Evolutionary conservation across 1,140 invertebrate species (phyloP), one percentile per base, ranked within the genome.

Genomic region (Orchestia grillus): DNA sequence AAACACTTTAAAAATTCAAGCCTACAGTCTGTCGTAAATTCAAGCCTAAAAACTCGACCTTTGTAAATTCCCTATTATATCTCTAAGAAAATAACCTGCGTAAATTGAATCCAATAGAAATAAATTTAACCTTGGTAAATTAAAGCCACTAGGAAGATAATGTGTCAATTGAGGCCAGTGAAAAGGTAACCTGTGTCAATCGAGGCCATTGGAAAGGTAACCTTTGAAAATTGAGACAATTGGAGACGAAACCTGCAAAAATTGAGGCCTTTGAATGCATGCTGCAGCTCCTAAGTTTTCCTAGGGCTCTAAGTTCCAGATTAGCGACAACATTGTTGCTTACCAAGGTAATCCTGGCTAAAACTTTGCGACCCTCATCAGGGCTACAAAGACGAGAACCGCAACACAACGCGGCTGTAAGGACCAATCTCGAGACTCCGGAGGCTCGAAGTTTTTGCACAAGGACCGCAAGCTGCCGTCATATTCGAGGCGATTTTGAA

Each of bases 311-410:
- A 15, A 90, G 88, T 44, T 90, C 15, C 88, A 90, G 43, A 16
- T 90, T 90, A 23, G 43, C 11, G 88, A 15, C 88, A 44, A 42
- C 41, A 41, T 42, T 90, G 36, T 87, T 90, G 42, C 88, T 41
- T 90, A 44, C 43, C 36, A 42, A 40, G 87, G 87, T 87, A 87
- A 87, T 87, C 87, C 41, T 87, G 8, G 41, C 8, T 87, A 87
- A 87, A 90, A 90, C 88, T 90, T 90, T 90, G 88, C 88, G 43
- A 41, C 43, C 88, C 28, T 90, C 88, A 42, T 90, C 28, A 90
- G 23, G 88, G 43, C 62, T 77, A 77, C 36, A 36, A 77, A 77
- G 28, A 77, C 62, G 62, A 8, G 62, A 36, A 77, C 62, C 62
- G 1, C 62, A 8, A 77, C 36, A 77, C 62, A 77, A 77, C 28